Evolutionary conservation across 92 coral and sea anemone species (phyloP).

Genomic region (Galaxea fascicularis): DNA sequence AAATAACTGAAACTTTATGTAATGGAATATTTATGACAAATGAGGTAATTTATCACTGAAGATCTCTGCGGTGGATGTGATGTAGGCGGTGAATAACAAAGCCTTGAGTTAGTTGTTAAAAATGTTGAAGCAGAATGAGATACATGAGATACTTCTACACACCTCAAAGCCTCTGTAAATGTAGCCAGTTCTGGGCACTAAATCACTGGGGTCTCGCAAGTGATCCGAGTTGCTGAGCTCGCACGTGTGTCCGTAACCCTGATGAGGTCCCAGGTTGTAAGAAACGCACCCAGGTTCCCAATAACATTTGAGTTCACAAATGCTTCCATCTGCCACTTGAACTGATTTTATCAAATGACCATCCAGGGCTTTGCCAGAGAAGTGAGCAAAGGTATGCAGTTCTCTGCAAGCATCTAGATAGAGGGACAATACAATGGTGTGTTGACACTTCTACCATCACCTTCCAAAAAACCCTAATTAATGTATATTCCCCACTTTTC

Average conservation of each 20-base stretch:
- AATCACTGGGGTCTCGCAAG: constrained; percentile 39
- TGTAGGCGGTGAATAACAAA: too few species aligned
- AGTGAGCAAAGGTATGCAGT: neutral
- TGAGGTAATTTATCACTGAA: too few species aligned
- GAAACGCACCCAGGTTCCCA: constrained; percentile 27
- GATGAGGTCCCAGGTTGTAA: constrained; percentile 36
- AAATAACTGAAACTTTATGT: too few species aligned
- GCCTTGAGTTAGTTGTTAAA: too few species aligned
- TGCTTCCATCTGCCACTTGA: neutral
- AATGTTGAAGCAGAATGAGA: too few species aligned
- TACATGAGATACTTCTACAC: neutral
- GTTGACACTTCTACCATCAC: too few species aligned
- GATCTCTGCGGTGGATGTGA: too few species aligned
- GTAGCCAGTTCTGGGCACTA: constrained; percentile 28
- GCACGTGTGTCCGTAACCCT: constrained; percentile 12
- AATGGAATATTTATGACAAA: too few species aligned
- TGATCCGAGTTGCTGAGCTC: constrained; percentile 58
- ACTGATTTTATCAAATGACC: constrained; percentile 36
- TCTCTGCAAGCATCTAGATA: constrained; percentile 22
- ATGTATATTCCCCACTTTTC: too few species aligned
- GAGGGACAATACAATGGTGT: neutral
- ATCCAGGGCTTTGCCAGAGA: constrained; percentile 18
- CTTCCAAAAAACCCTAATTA: too few species aligned
- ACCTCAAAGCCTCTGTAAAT: constrained; percentile 33
- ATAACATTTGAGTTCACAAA: constrained; percentile 27